These are phyloP conservation scores for Trachelipus rathkii DNA, from an alignment of 1,140 invertebrate species.

Conservation along the genomic window DNA sequence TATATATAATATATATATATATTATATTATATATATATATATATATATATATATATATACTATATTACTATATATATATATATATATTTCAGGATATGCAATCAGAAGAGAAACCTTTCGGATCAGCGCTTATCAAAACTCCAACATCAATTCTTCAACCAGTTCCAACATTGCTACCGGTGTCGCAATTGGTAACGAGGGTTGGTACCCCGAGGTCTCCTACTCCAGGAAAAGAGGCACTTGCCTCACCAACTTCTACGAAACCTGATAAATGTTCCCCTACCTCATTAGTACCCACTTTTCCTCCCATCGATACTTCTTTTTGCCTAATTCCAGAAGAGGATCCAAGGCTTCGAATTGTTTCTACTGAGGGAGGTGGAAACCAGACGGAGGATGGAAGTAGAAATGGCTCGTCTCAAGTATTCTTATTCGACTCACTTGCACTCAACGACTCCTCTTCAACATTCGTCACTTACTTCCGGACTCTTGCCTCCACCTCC, in stretches of 20 bases:
- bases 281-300: background rate
- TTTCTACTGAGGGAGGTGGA: slow-evolving; percentile 25
- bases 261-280: background rate
- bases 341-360: slow-evolving; percentile 8
- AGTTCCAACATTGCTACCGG: background rate
- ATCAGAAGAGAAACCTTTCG: background rate
- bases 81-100: background rate
- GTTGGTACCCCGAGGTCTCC: background rate
- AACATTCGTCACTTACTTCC: background rate
- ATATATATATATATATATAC: too few species aligned
- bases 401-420: slow-evolving; percentile 21
- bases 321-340: slow-evolving; percentile 11
- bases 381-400: slow-evolving; percentile 18
- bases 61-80: too few species aligned
- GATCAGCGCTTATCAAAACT: background rate
- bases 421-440: background rate
- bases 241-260: background rate
- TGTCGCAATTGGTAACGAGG: background rate
- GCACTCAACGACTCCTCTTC: background rate
- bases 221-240: background rate
- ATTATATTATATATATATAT: too few species aligned
- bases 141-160: background rate
- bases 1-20: too few species aligned
- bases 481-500: background rate
- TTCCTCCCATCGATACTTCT: background rate